Conservation (phyloP, 92 coral and sea anemone species). For the Phenganax marumi region DNA sequence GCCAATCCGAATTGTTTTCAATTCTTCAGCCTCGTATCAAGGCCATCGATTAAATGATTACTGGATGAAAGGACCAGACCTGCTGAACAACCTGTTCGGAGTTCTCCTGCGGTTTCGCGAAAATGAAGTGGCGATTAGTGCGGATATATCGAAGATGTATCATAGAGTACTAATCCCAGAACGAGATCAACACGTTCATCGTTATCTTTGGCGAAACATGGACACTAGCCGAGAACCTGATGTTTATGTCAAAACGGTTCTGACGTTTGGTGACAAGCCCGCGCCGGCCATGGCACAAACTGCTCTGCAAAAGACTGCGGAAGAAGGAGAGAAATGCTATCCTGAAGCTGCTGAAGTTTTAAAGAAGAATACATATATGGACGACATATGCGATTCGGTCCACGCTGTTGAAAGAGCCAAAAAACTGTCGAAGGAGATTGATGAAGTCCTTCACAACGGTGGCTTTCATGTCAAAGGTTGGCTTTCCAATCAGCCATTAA, state of each 20-base stretch:
- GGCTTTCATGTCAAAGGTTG: too few species aligned
- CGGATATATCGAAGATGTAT: conserved; percentile 64
- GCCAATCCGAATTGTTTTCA: too few species aligned
- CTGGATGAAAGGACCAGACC: conserved; percentile 20
- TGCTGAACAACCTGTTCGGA: conserved; percentile 50
- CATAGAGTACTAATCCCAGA: conserved; percentile 56
- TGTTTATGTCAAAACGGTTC: conserved; percentile 57
- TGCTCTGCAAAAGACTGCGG: conserved; percentile 51
- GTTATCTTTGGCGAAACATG: conserved; percentile 66
- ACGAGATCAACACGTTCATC: conserved; percentile 64
- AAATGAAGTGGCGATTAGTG: conserved; percentile 47
- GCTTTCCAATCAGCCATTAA: too few species aligned
- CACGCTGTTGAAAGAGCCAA: conserved; percentile 30
- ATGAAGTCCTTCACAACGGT: conserved; percentile 9
- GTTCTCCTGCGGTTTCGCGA: conserved; percentile 57
- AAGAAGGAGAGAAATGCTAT: conserved; percentile 29
- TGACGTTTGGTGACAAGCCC: conserved; percentile 58
- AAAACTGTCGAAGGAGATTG: conserved; percentile 49
- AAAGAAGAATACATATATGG: conserved; percentile 48
- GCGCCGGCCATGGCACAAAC: conserved; percentile 60
- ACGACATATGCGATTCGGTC: conserved; percentile 43
- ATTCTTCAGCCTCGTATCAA: too few species aligned
- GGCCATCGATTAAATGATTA: too few species aligned
- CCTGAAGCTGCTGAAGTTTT: conserved; percentile 35
- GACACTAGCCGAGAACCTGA: conserved; percentile 56